These are phyloP conservation scores for Lytechinus variegatus DNA, from an alignment of 35 echinoderm and acorn worm species.

Conservation along the genomic window DNA sequence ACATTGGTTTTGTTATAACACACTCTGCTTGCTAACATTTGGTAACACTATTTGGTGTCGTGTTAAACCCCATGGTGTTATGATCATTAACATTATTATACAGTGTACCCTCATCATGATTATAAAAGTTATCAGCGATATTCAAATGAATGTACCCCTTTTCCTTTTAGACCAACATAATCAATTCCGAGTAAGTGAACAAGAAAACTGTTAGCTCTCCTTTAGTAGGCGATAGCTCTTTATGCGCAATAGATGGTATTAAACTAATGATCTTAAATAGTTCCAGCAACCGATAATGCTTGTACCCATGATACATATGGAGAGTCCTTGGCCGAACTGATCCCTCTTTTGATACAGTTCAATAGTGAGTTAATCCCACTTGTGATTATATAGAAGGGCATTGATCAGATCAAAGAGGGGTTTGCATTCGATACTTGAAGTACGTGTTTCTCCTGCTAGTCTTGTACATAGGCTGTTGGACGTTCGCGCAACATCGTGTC, in stretches of 20 bases:
- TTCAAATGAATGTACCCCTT: too few relatives aligned
- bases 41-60: too few relatives aligned
- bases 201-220: not conserved
- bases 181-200: not conserved
- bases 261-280: not conserved
- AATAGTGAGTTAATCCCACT: not conserved
- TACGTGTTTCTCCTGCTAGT: not conserved
- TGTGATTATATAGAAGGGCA: not conserved
- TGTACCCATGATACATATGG: not conserved
- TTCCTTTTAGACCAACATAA: too few relatives aligned
- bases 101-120: too few relatives aligned
- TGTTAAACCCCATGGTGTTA: too few relatives aligned
- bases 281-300: not conserved
- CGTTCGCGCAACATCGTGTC: too few relatives aligned
- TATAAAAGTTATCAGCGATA: too few relatives aligned
- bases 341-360: not conserved
- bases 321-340: not conserved
- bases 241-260: not conserved
- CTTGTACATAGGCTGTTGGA: not conserved
- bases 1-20: too few relatives aligned
- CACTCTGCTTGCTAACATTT: too few relatives aligned
- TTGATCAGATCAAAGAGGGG: not conserved
- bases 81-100: too few relatives aligned
- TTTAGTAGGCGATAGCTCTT: not conserved
- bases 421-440: not conserved